These are phyloP conservation scores for Leiothrix lutea DNA, from an alignment of 2,113 vertebrate genomes.

Conservation along the genomic window DNA sequence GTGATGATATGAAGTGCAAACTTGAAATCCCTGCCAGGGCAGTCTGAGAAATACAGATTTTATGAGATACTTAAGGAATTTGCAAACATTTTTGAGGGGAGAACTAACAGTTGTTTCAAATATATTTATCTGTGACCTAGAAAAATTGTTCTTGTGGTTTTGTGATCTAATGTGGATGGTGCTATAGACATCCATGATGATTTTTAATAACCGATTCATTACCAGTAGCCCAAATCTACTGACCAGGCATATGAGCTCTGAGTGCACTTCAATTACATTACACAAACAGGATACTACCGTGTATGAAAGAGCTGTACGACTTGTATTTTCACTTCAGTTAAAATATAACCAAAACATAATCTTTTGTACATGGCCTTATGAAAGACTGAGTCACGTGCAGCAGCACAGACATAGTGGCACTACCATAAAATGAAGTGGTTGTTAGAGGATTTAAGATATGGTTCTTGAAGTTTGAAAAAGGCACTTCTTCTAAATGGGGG, in stretches of 20 bases:
- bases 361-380: neutral
- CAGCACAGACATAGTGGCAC: neutral
- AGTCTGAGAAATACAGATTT: neutral
- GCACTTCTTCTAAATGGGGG: neutral
- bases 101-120: neutral
- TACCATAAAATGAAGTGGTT: neutral
- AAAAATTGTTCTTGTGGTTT: conserved; percentile 16
- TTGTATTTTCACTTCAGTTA: conserved; percentile 28
- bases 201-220: neutral
- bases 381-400: neutral
- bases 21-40: neutral
- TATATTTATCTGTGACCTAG: neutral
- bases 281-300: neutral
- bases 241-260: neutral
- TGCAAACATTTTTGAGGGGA: neutral
- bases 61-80: conserved; percentile 5
- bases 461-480: neutral
- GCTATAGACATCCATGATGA: neutral
- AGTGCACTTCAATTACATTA: neutral
- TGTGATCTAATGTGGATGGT: neutral
- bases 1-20: neutral
- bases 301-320: neutral
- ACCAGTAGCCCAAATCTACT: neutral
- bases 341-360: neutral
- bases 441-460: neutral